Evolutionary conservation across 2,113 vertebrate species (phyloP).

Genomic region (Rana temporaria): DNA sequence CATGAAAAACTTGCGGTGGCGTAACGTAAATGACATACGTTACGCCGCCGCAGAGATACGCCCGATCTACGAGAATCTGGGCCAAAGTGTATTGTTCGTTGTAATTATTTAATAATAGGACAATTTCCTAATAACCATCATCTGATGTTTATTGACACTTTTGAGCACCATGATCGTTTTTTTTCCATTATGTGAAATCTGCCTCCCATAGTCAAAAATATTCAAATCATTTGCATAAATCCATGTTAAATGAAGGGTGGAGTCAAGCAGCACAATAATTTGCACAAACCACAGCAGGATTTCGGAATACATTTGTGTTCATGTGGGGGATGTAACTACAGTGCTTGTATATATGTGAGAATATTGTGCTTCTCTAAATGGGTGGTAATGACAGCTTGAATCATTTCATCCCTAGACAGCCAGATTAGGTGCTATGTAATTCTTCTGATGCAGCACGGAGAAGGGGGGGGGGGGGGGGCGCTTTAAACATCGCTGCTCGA

Average conservation of each 20-base stretch:
- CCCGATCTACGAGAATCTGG: no score
- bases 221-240: neutral
- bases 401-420: neutral
- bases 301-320: neutral
- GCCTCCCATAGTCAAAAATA: neutral
- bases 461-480: neutral
- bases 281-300: neutral
- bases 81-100: no score
- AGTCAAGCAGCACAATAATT: neutral
- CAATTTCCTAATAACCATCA: no score
- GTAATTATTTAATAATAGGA: no score
- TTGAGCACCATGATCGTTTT: no score
- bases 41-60: no score
- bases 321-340: neutral
- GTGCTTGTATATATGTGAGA: neutral
- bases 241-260: neutral
- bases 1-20: no score
- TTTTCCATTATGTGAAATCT: no score
- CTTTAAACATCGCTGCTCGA: neutral
- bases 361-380: conserved; percentile 25
- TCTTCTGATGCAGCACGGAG: neutral
- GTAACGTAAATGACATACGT: no score
- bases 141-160: no score
- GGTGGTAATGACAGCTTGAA: neutral
- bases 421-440: conserved; percentile 20